phyloP scores from a whole-genome alignment of 2,113 vertebrate species.

The Hiodon alosoides region DNA sequence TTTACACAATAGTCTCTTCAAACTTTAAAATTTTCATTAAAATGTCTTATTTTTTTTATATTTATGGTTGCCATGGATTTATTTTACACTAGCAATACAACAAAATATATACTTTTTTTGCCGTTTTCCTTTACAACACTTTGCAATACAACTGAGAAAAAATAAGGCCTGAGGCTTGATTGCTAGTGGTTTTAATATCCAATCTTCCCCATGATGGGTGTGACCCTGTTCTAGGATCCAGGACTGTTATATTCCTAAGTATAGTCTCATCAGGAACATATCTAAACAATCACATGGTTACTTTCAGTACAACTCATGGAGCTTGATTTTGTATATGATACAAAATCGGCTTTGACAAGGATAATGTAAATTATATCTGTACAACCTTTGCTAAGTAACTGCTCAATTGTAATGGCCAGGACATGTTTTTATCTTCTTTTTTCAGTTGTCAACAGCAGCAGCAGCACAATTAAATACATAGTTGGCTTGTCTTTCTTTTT shows the following conservation, averaged over 20 bases:
- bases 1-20: slow-evolving; percentile 89
- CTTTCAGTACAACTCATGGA: slow-evolving; percentile 80
- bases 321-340: slow-evolving; percentile 89
- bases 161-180: slow-evolving; percentile 99
- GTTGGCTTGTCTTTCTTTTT: slow-evolving; percentile 89
- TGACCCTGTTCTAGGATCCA: slow-evolving; percentile 73
- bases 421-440: slow-evolving; percentile 56
- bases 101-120: slow-evolving; percentile 99
- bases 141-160: slow-evolving; percentile 97
- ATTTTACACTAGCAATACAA: slow-evolving; percentile 99
- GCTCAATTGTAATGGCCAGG: slow-evolving; percentile 80
- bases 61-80: slow-evolving; percentile 83
- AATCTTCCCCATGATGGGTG: slow-evolving; percentile 83
- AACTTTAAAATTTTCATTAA: slow-evolving; percentile 85
- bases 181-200: slow-evolving; percentile 98
- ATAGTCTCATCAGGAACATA: slow-evolving; percentile 80
- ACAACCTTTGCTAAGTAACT: slow-evolving; percentile 83
- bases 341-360: slow-evolving; percentile 79
- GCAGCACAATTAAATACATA: slow-evolving; percentile 84
- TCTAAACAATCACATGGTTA: slow-evolving; percentile 78
- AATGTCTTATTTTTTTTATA: slow-evolving; percentile 77
- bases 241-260: slow-evolving; percentile 76
- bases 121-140: slow-evolving; percentile 91
- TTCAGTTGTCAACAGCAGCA: slow-evolving; percentile 85
- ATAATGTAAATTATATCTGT: slow-evolving; percentile 85